Evolutionary conservation across 2,113 vertebrate genomes (phyloP).

Genomic region (Acanthochromis polyacanthus): DNA sequence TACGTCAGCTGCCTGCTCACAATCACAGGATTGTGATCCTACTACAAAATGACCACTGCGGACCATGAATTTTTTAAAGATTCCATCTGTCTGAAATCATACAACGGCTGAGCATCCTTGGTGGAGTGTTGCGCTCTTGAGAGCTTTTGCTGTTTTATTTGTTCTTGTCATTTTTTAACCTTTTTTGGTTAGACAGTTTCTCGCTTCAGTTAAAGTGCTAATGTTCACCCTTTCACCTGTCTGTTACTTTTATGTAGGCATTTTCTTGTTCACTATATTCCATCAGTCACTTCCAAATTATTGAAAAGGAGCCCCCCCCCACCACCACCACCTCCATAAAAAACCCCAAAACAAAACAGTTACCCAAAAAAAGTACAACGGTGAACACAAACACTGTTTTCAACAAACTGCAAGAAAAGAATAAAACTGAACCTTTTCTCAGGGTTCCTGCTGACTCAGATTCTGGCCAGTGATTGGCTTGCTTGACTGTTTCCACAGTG

Average conservation of each 20-base stretch:
- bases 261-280: not conserved
- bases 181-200: no score
- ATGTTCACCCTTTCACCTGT: not conserved
- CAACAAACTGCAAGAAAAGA: slow-evolving; percentile 30
- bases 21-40: no score
- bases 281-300: not conserved
- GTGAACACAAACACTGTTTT: not conserved
- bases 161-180: no score
- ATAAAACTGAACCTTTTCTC: slow-evolving; percentile 22
- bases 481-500: slow-evolving; percentile 59
- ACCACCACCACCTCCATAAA: not conserved
- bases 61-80: no score
- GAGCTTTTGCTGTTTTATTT: no score
- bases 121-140: no score
- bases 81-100: no score
- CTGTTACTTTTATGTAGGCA: not conserved
- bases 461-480: slow-evolving; percentile 57
- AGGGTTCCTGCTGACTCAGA: slow-evolving; percentile 71
- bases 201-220: no score
- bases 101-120: no score
- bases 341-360: not conserved
- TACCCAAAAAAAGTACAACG: not conserved
- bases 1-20: no score
- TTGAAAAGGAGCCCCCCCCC: no score
- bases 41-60: no score